Percentiles rank a stretch among this genome's conserved stretches.
Conservation (phyloP, 92 coral and sea anemone genomes). For the Chrysogorgia sp. region DNA sequence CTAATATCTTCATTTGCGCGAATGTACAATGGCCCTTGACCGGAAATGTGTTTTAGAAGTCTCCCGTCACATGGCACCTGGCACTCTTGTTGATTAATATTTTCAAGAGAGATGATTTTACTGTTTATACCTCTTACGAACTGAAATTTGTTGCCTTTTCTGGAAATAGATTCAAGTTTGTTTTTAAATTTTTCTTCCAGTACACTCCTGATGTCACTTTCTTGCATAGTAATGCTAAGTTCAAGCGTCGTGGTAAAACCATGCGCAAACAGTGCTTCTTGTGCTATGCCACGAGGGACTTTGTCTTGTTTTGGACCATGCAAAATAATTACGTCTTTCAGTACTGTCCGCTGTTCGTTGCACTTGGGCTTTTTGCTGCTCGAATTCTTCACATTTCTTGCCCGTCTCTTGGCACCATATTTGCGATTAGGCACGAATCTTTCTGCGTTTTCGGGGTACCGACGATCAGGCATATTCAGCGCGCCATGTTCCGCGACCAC, state of each 20-base stretch:
- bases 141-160: constrained; percentile 24
- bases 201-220: constrained; percentile 29
- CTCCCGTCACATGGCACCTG: constrained; percentile 1
- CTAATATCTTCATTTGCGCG: not conserved
- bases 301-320: constrained; percentile 38
- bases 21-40: constrained; percentile 7
- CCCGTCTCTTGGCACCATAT: too few species aligned
- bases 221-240: constrained; percentile 20
- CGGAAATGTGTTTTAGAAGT: constrained; percentile 1
- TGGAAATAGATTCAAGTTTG: constrained; percentile 20
- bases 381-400: too few species aligned
- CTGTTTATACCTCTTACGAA: constrained; percentile 30
- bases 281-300: constrained; percentile 34
- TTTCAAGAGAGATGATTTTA: constrained; percentile 24
- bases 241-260: constrained; percentile 30
- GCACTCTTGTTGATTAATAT: constrained; percentile 16
- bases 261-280: constrained; percentile 18
- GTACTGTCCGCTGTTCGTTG: too few species aligned
- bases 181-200: constrained; percentile 33
- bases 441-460: constrained; percentile 29
- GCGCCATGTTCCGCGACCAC: constrained; percentile 34
- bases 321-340: too few species aligned
- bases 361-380: too few species aligned
- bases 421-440: constrained; percentile 38
- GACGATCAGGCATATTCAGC: constrained; percentile 34